Percentiles rank a stretch among this genome's conserved stretches.
These are phyloP conservation scores for Casuarius casuarius DNA, from an alignment of 2,113 vertebrate genomes.

Conservation along the genomic window DNA sequence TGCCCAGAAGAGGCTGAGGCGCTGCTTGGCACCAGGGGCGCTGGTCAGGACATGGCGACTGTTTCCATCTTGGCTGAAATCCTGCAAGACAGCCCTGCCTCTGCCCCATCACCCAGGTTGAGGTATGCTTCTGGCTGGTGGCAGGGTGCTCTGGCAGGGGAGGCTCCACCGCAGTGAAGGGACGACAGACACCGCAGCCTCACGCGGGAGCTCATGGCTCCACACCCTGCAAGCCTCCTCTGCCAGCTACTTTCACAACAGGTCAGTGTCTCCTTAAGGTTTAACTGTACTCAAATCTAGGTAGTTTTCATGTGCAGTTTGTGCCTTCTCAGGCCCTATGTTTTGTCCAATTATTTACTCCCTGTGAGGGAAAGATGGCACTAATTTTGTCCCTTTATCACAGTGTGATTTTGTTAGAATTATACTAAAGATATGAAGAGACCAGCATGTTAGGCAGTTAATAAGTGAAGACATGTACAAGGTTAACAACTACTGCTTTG, in stretches of 20 bases:
- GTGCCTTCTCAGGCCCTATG: background rate
- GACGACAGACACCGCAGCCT: background rate
- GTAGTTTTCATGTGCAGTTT: background rate
- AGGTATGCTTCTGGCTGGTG: background rate
- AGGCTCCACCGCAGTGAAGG: background rate
- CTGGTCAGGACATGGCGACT: no score
- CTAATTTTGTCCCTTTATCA: background rate
- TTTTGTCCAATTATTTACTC: background rate
- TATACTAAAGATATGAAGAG: background rate
- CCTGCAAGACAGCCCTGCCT: background rate
- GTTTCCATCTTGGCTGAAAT: background rate
- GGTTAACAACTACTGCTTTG: background rate
- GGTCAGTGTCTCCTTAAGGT: fast-evolving
- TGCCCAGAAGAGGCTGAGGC: background rate
- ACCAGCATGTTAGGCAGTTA: background rate
- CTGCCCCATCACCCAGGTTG: fast-evolving
- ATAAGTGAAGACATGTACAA: background rate
- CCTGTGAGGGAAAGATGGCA: background rate
- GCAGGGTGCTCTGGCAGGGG: no score
- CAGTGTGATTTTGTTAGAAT: background rate
- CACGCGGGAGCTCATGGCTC: background rate
- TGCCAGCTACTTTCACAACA: background rate
- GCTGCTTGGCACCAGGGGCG: background rate
- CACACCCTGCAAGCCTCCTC: background rate
- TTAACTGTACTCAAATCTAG: background rate